phyloP scores from a whole-genome alignment of 1,140 invertebrate genomes.

The Chironomus tepperi region DNA sequence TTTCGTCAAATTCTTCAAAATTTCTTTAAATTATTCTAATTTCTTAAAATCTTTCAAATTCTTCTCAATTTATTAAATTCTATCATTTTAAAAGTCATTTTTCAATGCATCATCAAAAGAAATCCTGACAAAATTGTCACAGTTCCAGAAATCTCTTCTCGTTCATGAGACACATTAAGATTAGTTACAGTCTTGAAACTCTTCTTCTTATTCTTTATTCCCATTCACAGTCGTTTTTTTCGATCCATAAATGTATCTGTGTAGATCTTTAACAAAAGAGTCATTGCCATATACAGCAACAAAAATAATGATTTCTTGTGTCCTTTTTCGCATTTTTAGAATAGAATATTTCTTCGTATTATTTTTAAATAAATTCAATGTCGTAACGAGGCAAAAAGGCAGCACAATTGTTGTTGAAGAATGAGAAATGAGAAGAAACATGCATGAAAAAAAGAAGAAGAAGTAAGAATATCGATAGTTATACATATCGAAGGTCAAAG shows the following conservation, averaged over 20 bases:
- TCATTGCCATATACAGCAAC: not conserved
- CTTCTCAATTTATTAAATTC: no score
- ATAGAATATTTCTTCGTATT: not conserved
- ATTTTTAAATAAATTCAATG: not conserved
- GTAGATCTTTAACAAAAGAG: not conserved
- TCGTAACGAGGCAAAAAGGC: not conserved
- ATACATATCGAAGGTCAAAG: not conserved
- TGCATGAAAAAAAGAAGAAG: no score
- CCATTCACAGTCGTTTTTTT: not conserved
- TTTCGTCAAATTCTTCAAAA: no score
- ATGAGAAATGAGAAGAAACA: no score
- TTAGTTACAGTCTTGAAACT: constrained; percentile 18
- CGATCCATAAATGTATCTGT: not conserved
- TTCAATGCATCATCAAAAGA: no score
- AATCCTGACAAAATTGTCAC: no score
- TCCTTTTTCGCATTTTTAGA: constrained; percentile 21
- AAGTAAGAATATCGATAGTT: not conserved
- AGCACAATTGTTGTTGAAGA: not conserved
- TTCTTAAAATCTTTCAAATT: no score
- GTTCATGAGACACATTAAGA: not conserved
- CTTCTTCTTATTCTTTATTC: not conserved
- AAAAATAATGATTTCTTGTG: constrained; percentile 23
- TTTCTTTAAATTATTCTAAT: no score
- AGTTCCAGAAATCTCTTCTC: no score
- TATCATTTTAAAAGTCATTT: not conserved